Evolutionary conservation across 2,888 invertebrate species (phyloP).

Genomic region (Thumatha senex): DNA sequence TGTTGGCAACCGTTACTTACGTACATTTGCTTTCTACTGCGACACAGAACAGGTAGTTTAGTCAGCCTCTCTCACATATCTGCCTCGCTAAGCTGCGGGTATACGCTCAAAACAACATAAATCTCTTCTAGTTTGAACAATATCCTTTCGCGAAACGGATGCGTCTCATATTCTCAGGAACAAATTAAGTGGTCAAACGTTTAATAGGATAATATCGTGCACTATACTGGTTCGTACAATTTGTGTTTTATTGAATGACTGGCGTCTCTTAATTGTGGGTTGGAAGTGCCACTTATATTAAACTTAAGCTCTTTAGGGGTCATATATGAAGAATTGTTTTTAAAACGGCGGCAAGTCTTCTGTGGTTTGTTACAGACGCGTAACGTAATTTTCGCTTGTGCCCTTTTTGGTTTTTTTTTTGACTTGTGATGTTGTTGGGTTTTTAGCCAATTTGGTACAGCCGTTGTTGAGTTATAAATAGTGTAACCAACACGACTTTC

Average conservation of each 20-base stretch:
- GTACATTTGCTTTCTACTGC: no score
- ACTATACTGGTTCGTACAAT: conserved; percentile 64
- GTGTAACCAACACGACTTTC: no score
- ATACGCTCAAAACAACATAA: conserved; percentile 7
- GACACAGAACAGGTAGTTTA: no score
- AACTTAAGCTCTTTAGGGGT: conserved; percentile 2
- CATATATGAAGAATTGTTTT: background rate
- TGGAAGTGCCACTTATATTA: conserved; percentile 39
- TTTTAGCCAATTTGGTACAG: no score
- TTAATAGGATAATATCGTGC: conserved; percentile 67
- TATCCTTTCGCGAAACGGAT: conserved; percentile 53
- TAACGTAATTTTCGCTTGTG: no score
- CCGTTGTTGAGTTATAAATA: no score
- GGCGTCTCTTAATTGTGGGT: conserved; percentile 55
- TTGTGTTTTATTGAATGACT: conserved; percentile 63
- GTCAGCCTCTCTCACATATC: no score
- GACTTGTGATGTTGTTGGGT: no score
- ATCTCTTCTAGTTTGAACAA: conserved; percentile 37
- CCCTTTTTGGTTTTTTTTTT: no score
- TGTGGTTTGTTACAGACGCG: no score
- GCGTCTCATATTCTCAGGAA: conserved; percentile 52
- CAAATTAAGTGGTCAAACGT: conserved; percentile 59
- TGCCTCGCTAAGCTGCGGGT: background rate
- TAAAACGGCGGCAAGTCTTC: background rate
- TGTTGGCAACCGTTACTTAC: no score